Conservation (phyloP, 1,140 invertebrate genomes). For the Zelostemma sp. region DNA sequence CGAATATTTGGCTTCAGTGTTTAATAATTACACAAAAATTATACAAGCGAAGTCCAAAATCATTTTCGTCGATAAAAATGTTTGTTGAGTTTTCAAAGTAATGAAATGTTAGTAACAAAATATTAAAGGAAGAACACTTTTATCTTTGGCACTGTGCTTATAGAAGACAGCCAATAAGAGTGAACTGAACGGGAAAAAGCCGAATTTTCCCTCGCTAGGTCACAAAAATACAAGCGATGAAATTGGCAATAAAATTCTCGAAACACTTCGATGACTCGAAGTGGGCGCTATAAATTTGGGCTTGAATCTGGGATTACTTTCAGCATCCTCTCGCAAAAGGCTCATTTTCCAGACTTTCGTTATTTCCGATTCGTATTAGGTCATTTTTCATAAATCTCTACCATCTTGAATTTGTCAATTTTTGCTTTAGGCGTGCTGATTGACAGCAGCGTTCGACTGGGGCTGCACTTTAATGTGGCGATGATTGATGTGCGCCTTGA, state of each 20-base stretch:
- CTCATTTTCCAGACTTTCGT: background rate
- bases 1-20: slow-evolving; percentile 6
- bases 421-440: slow-evolving; percentile 47
- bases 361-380: background rate
- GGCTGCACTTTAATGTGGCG: slow-evolving; percentile 59
- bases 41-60: too few species aligned
- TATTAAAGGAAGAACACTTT: slow-evolving; percentile 15
- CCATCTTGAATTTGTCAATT: background rate
- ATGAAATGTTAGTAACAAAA: slow-evolving; percentile 1
- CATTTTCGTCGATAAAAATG: too few species aligned
- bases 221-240: too few species aligned
- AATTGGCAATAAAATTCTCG: too few species aligned
- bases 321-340: slow-evolving; percentile 1
- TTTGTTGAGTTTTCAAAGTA: too few species aligned
- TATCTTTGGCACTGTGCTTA: slow-evolving; percentile 10
- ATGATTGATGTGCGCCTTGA: slow-evolving; percentile 69
- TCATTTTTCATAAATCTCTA: background rate
- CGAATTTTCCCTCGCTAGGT: too few species aligned
- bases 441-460: slow-evolving; percentile 29
- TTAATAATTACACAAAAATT: slow-evolving; percentile 12
- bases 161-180: background rate
- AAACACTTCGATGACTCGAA: too few species aligned
- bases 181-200: background rate
- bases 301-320: background rate
- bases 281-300: background rate